These are phyloP conservation scores for Phalacrocorax pelagicus DNA, from an alignment of 2,113 vertebrate species.

Conservation along the genomic window DNA sequence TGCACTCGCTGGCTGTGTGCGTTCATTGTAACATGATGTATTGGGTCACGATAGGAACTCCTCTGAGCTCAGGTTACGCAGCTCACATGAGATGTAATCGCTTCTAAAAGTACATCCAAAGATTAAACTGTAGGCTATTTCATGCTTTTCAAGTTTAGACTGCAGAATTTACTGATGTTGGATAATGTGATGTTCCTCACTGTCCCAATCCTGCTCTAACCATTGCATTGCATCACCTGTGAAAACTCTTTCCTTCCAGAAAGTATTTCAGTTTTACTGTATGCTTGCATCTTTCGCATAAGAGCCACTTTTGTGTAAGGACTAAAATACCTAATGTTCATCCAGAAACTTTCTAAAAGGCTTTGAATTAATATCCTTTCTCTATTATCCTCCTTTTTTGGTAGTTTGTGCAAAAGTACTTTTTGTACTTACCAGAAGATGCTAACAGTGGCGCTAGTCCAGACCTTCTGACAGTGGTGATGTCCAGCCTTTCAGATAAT, in stretches of 20 bases:
- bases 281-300: background rate
- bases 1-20: background rate
- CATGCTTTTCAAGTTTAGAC: background rate
- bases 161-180: background rate
- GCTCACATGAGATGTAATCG: background rate
- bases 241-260: background rate
- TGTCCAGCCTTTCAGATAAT: background rate
- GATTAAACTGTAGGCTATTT: background rate
- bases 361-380: background rate
- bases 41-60: background rate
- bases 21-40: background rate
- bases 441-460: background rate
- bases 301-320: background rate
- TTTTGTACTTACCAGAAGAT: background rate
- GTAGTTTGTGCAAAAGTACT: background rate
- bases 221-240: background rate
- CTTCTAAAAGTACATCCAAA: background rate
- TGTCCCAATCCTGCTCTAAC: background rate
- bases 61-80: background rate
- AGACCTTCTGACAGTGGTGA: background rate
- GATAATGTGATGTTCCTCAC: accelerated
- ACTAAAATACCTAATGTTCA: background rate
- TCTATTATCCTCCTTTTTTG: accelerated
- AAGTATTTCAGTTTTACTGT: background rate
- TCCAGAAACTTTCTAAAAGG: background rate